Base-by-base conservation (phyloP, 2,888 invertebrate genomes). In the Agriotes lineatus region DNA sequence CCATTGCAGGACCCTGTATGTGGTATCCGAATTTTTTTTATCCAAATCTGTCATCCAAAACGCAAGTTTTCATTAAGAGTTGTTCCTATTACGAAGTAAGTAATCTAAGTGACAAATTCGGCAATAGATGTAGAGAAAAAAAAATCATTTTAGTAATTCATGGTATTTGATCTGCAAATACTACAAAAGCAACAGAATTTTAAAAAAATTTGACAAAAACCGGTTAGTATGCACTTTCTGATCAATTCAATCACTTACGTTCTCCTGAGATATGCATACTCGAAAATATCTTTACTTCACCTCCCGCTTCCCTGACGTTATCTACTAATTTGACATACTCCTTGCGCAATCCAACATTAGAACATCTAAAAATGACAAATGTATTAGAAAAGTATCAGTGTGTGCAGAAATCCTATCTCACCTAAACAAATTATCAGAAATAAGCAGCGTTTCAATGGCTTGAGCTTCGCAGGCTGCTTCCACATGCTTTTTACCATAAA, bases 261-360 rank as follows among this genome's bases (percentile, higher is more conserved):
- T 99, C 99, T 42, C 99, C 99, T 67, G 98, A 98, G 50, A 99
- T 93, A 82, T 99, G 99, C 89, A 99, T 91, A 83, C 97, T 97
- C 25, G 98, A 99, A 85, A 99, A 99, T 84, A 99, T 95, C 84
- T 93, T 94, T 0, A 98, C 98, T 76, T 96, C 96, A 0, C 98
- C 98, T 14, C 96, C 94, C 77, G 89, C 90, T 56, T 98, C 97
- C 74, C 92, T 88, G 0, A 97, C 97, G 35, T 90, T 90, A 84
- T 99, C 99, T 1, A 99, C 98, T 71, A 99, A 84, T 58, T 88
- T 86, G 0, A 99, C 98, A 85, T 97, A 99, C 79, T 95, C 91
- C 82, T 96, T 96, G 64, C 99, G 88, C 76, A 90, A 86, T 70
- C 88, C 87, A 35, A 96, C 87, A 84, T 96, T 93, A 85, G 94